Conservation (phyloP, 2,113 vertebrate species). For the Brachypodius melanocephalos region DNA sequence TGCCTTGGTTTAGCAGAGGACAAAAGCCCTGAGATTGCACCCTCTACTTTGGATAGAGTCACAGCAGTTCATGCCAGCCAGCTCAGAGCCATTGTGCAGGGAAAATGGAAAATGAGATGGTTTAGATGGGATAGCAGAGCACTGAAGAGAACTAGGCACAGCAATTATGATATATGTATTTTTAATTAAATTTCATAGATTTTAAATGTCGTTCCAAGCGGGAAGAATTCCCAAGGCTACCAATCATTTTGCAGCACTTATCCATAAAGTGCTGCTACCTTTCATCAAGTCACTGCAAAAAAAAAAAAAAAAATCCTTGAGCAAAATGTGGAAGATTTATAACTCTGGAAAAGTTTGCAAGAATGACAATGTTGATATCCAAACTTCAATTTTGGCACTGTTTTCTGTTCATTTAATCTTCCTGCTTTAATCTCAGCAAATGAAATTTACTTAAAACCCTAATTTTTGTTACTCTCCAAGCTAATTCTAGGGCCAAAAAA, state of each 20-base stretch:
- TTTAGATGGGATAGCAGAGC: neutral
- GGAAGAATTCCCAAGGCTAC: constrained; percentile 31
- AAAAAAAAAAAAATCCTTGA: neutral
- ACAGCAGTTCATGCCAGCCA: neutral
- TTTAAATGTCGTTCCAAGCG: neutral
- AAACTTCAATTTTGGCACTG: neutral
- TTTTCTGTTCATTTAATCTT: constrained; percentile 31
- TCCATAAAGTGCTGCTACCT: neutral
- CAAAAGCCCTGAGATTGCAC: neutral
- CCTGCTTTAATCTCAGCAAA: constrained; percentile 29
- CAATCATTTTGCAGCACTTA: constrained; percentile 5
- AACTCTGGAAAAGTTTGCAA: neutral
- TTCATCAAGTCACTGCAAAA: neutral
- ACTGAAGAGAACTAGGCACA: neutral
- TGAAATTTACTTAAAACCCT: neutral
- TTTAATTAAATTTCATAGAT: constrained; percentile 46
- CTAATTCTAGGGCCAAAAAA: neutral
- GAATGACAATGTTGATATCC: neutral
- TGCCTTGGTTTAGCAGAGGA: neutral
- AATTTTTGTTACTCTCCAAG: neutral
- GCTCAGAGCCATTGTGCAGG: neutral
- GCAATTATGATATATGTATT: neutral
- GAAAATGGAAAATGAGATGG: neutral
- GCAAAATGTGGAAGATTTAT: constrained; percentile 5
- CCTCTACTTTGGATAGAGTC: neutral